Conservation (phyloP, 2,888 invertebrate genomes). For the Macrosiphum euphorbiae region DNA sequence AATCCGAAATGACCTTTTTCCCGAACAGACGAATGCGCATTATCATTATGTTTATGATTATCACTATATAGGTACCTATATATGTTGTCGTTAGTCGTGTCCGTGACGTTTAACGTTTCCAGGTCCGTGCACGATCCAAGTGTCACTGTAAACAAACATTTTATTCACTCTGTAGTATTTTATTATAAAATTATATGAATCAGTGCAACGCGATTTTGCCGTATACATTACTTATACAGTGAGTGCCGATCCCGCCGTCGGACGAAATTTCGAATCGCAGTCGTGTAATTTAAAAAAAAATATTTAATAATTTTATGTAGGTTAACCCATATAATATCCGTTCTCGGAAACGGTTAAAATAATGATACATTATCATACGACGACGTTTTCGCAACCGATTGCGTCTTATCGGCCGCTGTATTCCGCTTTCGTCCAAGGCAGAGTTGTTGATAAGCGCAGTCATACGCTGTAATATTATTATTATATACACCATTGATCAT, state of each 20-base stretch:
- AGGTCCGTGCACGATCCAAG: not conserved
- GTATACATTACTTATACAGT: not conserved
- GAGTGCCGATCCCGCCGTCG: not conserved
- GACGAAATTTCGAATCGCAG: not conserved
- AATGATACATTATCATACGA: not conserved
- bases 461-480: not conserved
- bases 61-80: not conserved
- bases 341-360: not conserved
- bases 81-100: not conserved
- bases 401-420: not conserved
- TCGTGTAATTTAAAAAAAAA: not conserved
- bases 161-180: not conserved
- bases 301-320: not conserved
- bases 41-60: constrained; percentile 9
- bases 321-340: not conserved
- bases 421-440: not conserved
- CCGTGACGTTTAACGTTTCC: not conserved
- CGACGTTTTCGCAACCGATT: not conserved
- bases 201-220: not conserved
- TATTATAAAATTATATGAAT: not conserved
- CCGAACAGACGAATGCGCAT: not conserved
- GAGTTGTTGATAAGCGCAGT: not conserved
- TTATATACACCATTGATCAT: not conserved
- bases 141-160: not conserved
- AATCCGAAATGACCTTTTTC: constrained; percentile 38